phyloP scores from a whole-genome alignment of 2,888 invertebrate genomes.

The Eilema sororculum region DNA sequence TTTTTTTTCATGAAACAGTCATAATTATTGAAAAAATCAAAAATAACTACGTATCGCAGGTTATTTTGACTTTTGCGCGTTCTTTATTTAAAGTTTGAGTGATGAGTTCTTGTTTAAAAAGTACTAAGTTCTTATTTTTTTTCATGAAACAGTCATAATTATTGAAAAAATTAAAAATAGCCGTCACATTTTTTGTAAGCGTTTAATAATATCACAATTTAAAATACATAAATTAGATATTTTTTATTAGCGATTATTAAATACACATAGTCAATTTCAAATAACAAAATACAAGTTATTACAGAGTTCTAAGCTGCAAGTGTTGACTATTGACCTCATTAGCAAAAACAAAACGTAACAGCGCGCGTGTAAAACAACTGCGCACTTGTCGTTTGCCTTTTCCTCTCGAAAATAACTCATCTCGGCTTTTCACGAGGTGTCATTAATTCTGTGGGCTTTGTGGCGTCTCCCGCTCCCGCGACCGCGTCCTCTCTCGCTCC shows the following conservation, averaged over 20 bases:
- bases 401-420: slow-evolving; percentile 86
- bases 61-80: slow-evolving; percentile 65
- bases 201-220: too few species aligned
- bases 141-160: too few species aligned
- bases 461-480: slow-evolving; percentile 56
- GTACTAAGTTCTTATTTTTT: slow-evolving; percentile 27
- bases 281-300: slow-evolving; percentile 62
- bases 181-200: too few species aligned
- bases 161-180: too few species aligned
- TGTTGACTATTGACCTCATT: slow-evolving; percentile 84
- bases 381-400: slow-evolving; percentile 83
- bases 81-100: slow-evolving; percentile 63
- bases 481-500: slow-evolving; percentile 54
- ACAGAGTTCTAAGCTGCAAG: slow-evolving; percentile 66
- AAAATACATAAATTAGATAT: too few species aligned
- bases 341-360: slow-evolving; percentile 80
- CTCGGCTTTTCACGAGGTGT: slow-evolving; percentile 84
- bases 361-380: slow-evolving; percentile 80
- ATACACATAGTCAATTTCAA: not conserved
- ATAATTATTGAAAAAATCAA: too few species aligned
- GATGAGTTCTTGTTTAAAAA: slow-evolving; percentile 63
- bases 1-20: slow-evolving; percentile 23
- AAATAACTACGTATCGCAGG: slow-evolving; percentile 66
- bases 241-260: not conserved
- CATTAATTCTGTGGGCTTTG: slow-evolving; percentile 81